phyloP scores from a whole-genome alignment of 1,140 invertebrate genomes.

The Ruditapes philippinarum region DNA sequence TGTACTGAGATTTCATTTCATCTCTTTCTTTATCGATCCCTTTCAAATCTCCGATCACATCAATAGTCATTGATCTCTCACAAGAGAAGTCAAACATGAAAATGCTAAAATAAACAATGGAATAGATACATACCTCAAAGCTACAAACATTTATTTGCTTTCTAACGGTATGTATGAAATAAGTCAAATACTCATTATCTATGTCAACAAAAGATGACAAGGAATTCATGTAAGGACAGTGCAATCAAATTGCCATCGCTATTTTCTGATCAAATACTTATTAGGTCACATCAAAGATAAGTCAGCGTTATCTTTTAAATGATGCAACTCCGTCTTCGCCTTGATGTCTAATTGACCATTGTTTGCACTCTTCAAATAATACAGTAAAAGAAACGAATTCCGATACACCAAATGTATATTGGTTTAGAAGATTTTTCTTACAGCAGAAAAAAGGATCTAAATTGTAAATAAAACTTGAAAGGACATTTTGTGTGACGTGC shows the following conservation, averaged over 20 bases:
- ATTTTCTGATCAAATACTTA: slow-evolving; percentile 20
- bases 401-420: not conserved
- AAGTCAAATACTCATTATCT: slow-evolving; percentile 36
- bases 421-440: too few species aligned
- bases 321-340: too few species aligned
- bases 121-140: slow-evolving; percentile 3
- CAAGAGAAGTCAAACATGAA: slow-evolving; percentile 16
- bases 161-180: slow-evolving; percentile 23
- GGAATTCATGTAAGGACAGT: not conserved
- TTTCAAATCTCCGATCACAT: slow-evolving; percentile 7
- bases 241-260: slow-evolving; percentile 15
- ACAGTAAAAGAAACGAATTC: not conserved
- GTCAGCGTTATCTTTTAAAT: not conserved
- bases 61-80: not conserved
- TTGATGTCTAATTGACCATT: too few species aligned
- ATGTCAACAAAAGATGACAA: slow-evolving; percentile 32
- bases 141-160: slow-evolving; percentile 11
- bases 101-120: slow-evolving; percentile 3
- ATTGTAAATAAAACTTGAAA: too few species aligned
- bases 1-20: too few species aligned
- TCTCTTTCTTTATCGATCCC: slow-evolving; percentile 5
- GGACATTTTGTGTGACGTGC: too few species aligned
- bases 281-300: slow-evolving; percentile 10
- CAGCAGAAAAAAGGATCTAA: too few species aligned
- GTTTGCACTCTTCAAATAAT: not conserved